Conservation (phyloP, 1,140 invertebrate genomes). For the Brachionus asplanchnoidis region DNA sequence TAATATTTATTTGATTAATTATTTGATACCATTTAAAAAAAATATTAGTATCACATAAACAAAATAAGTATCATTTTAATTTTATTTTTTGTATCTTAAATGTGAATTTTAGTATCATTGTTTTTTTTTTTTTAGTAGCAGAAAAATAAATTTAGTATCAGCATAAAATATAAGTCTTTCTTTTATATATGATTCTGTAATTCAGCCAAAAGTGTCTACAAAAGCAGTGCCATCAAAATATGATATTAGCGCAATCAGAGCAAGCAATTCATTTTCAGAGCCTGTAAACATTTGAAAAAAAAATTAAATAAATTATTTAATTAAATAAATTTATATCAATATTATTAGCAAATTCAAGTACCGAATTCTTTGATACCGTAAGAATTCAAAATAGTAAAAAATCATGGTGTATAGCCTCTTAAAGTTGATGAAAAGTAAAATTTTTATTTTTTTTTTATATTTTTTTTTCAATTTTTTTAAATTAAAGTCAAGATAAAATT, state of each 20-base stretch:
- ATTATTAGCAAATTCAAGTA: slow-evolving; percentile 47
- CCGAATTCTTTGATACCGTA: slow-evolving; percentile 55
- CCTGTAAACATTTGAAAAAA: slow-evolving; percentile 46
- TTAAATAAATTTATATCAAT: slow-evolving; percentile 11
- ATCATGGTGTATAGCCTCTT: slow-evolving; percentile 54
- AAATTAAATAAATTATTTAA: background rate
- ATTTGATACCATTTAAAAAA: too few species aligned
- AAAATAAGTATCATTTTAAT: too few species aligned
- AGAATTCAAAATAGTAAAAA: slow-evolving; percentile 57
- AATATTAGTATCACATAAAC: too few species aligned
- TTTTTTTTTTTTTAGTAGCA: too few species aligned
- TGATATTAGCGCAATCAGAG: slow-evolving; percentile 49
- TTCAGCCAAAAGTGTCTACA: background rate
- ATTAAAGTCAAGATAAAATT: too few species aligned
- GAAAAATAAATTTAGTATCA: too few species aligned
- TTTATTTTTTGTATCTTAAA: too few species aligned
- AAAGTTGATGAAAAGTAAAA: slow-evolving; percentile 52
- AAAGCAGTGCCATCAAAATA: background rate
- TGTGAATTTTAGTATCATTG: too few species aligned
- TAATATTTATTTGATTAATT: too few species aligned
- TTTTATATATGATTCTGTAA: slow-evolving; percentile 53
- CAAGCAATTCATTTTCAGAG: slow-evolving; percentile 44
- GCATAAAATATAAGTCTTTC: too few species aligned
- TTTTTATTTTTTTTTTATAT: background rate
- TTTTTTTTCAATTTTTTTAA: background rate